Base-by-base conservation (phyloP, 2,888 invertebrate genomes). In the Pimpla rufipes region DNA sequence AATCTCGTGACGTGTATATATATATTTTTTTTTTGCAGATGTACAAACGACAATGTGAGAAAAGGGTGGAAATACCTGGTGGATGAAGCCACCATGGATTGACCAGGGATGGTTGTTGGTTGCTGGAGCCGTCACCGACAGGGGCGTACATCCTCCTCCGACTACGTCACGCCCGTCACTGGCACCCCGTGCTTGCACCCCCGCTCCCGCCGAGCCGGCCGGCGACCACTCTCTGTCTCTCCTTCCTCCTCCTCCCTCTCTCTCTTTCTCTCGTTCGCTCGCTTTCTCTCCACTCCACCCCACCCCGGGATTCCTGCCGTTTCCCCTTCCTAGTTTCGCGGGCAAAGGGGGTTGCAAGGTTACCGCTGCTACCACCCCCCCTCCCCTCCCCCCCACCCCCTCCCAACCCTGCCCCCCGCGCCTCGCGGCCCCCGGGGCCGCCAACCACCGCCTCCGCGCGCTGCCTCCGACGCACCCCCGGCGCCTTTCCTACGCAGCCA, bases 111-210 rank as follows among this genome's bases (percentile, higher is more conserved):
- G 92, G 89, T 89, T 91, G 91, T 88, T 91, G 92, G 90, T 92
- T 91, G 90, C 90, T 92, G 90, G 90, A 89, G 90, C 90, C 90
- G 90, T 90, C 92, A 88, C 91, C 92, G 86, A 91, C 91, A 91
- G 91, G 91, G 92, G 92, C 91, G 89, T 93, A 93, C 93, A 93
- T 93, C 93, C 92, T 93, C 91, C 92, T 89, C 90, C 89, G 90
- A 89, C 91, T 91, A 93, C 92, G 92, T 92, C 92, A 92, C 93
- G 92, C 93, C 93, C 92, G 93, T 92, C 91, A 93, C 93, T 93
- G 91, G 87, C 88, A 88, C 88, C 89, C 90, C 87, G 90, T 89
- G 86, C 86, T 88, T 90, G 90, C 90, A 90, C 89, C 90, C 90
- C 89, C 89, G 87, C 82, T 71, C 59, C 79, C 77, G 79, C 59